Evolutionary conservation across 2,797 vertebrate species (phyloP).

Genomic region (Stomatorhinus walkeri): DNA sequence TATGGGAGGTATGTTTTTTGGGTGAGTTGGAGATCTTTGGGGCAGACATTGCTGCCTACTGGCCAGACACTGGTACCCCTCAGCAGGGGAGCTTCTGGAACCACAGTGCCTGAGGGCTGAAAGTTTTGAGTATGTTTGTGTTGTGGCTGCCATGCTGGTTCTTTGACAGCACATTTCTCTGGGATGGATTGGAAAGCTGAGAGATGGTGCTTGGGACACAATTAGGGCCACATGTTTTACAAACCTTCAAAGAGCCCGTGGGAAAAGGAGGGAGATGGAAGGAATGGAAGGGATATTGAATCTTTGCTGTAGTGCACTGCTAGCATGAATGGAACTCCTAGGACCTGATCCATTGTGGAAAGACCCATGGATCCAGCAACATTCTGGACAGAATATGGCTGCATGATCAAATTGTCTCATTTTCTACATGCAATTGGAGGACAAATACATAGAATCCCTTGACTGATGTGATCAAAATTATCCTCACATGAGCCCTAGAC

Average conservation of each 20-base stretch:
- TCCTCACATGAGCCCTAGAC: background rate
- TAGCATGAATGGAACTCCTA: background rate
- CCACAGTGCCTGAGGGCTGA: background rate
- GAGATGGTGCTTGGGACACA: slow-evolving; percentile 14
- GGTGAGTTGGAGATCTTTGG: background rate
- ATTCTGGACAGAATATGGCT: background rate
- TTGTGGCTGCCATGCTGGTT: slow-evolving; percentile 17
- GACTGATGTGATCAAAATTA: background rate
- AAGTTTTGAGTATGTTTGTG: background rate
- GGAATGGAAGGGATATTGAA: background rate
- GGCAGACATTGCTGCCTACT: background rate
- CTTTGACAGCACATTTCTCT: slow-evolving; percentile 24
- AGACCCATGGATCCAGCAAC: slow-evolving; percentile 6
- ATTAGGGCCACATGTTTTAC: slow-evolving; percentile 22
- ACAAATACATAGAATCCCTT: background rate
- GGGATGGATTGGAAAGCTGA: slow-evolving; percentile 24
- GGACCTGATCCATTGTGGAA: slow-evolving; percentile 15
- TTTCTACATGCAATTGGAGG: slow-evolving; percentile 21
- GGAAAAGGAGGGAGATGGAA: background rate
- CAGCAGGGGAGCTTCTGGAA: background rate
- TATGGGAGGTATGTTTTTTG: background rate
- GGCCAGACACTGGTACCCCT: background rate
- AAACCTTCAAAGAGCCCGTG: background rate
- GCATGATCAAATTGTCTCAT: background rate
- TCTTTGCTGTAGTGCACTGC: background rate